Percentiles rank a stretch among this genome's conserved stretches.
These are phyloP conservation scores for Temnothorax unifasciatus DNA, from an alignment of 2,888 invertebrate species.

Conservation along the genomic window DNA sequence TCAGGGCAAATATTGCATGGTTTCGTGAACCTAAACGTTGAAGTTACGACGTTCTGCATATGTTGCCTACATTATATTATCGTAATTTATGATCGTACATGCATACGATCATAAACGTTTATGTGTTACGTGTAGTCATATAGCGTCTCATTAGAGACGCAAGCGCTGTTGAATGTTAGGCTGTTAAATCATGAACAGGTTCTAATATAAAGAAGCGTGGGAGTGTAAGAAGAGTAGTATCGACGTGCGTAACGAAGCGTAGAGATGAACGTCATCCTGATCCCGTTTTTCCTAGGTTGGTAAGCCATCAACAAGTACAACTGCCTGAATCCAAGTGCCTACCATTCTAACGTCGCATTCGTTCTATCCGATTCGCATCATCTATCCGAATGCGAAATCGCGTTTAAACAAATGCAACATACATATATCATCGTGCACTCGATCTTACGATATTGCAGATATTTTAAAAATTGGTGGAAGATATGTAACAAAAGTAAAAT, in stretches of 20 bases:
- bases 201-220: conserved; percentile 60
- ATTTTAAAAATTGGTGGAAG: neutral
- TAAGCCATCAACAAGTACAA: conserved; percentile 45
- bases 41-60: neutral
- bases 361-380: no score
- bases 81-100: neutral
- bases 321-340: neutral
- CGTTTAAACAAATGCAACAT: neutral
- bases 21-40: neutral
- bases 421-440: neutral
- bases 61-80: neutral
- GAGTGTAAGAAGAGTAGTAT: conserved; percentile 60
- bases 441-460: neutral
- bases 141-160: conserved; percentile 22
- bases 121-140: neutral
- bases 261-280: conserved; percentile 58
- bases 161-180: conserved; percentile 39
- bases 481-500: neutral
- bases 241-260: conserved; percentile 26
- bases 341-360: neutral
- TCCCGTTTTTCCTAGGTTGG: conserved; percentile 65
- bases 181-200: conserved; percentile 31
- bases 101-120: neutral
- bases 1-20: neutral
- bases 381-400: neutral